These are phyloP conservation scores for Agrotis clavis DNA, from an alignment of 2,888 invertebrate genomes.

Conservation along the genomic window DNA sequence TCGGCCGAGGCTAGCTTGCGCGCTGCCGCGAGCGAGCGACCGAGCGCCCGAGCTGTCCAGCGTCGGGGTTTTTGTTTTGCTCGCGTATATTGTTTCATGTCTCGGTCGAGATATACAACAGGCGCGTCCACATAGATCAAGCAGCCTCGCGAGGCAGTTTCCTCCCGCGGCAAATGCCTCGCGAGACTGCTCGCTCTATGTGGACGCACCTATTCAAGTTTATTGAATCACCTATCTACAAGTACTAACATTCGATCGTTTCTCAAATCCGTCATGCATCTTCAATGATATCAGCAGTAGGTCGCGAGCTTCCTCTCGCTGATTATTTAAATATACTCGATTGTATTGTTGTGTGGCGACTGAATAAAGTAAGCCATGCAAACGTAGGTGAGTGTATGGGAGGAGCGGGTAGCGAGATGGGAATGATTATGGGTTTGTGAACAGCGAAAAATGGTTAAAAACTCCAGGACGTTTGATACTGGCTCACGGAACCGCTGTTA, in stretches of 20 bases:
- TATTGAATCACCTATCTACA: constrained; percentile 10
- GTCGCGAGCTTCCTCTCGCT: constrained; percentile 61
- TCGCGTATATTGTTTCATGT: too few species aligned
- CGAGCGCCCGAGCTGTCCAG: too few species aligned
- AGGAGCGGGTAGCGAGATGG: constrained; percentile 44
- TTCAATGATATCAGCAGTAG: constrained; percentile 54
- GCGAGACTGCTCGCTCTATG: too few species aligned
- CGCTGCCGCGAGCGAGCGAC: too few species aligned
- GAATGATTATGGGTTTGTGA: too few species aligned
- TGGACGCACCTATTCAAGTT: constrained; percentile 6
- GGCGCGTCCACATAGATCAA: too few species aligned
- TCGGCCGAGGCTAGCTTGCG: too few species aligned
- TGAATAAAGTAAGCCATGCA: constrained; percentile 81
- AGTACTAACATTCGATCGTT: constrained; percentile 9
- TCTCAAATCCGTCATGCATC: constrained; percentile 18
- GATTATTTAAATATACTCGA: constrained; percentile 80
- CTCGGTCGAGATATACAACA: too few species aligned
- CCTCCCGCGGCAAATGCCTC: too few species aligned
- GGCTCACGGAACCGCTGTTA: too few species aligned
- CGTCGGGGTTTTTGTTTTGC: too few species aligned
- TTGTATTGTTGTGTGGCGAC: constrained; percentile 77
- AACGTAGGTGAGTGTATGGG: constrained; percentile 58
- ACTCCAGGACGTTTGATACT: not conserved
- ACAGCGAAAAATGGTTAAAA: not conserved
- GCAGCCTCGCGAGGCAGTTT: too few species aligned